Conservation (phyloP, 2,888 invertebrate genomes). For the Cheilosia variabilis region DNA sequence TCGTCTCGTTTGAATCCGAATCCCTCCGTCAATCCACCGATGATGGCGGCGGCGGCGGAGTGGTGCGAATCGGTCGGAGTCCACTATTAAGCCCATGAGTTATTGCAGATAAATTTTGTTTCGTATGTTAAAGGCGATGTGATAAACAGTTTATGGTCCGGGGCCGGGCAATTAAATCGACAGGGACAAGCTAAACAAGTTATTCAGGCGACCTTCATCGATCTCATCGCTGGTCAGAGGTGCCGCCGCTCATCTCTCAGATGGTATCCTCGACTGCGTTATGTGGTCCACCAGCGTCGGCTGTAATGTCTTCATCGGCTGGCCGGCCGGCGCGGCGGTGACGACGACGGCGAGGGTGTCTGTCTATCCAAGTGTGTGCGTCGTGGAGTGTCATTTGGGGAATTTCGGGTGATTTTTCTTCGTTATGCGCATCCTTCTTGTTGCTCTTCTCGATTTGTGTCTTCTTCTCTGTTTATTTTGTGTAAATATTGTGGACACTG, state of each 20-base stretch:
- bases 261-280: conserved; percentile 12
- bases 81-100: conserved; percentile 69
- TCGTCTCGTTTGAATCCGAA: conserved; percentile 49
- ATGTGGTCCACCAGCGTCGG: conserved; percentile 32
- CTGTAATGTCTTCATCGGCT: conserved; percentile 67
- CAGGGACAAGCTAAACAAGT: conserved; percentile 73
- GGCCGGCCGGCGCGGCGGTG: background rate
- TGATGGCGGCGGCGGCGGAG: conserved; percentile 1
- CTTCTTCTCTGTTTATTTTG: conserved; percentile 37
- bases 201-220: conserved; percentile 74
- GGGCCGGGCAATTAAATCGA: conserved; percentile 70
- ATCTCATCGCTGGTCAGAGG: conserved; percentile 45
- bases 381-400: conserved; percentile 54
- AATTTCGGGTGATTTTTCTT: conserved; percentile 70
- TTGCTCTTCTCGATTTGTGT: conserved; percentile 1
- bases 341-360: conserved; percentile 35
- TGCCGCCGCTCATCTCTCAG: conserved; percentile 22
- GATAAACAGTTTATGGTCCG: conserved; percentile 72
- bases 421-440: conserved; percentile 48
- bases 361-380: conserved; percentile 8
- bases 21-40: conserved; percentile 29
- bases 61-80: conserved; percentile 54
- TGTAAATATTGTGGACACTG: conserved; percentile 67
- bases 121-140: conserved; percentile 65
- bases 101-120: conserved; percentile 73